Evolutionary conservation across 1,140 invertebrate genomes (phyloP), one percentile per base, ranked within the genome.

Genomic region (Lepidurus packardi): DNA sequence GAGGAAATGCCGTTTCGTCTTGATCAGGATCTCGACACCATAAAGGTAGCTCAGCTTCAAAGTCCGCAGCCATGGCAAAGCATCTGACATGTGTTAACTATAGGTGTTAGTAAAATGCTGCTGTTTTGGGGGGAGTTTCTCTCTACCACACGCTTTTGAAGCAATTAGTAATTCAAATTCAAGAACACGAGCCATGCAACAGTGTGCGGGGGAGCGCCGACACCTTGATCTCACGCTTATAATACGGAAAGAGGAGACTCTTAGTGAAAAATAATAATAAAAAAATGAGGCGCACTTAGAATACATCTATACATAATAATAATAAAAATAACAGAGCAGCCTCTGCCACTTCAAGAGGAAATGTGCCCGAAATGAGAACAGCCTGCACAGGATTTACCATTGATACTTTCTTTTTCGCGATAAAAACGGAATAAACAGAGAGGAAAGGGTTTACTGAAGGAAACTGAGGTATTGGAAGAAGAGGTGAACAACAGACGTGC

Each of bases 1-100:
- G 53, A 85, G 81, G 83, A 86, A 65, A 65, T 9, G n/a, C 53
- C 53, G 9, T 13, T 21, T 65, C 53, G 53, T 65, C 53, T 65
- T 65, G 53, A 65, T 65, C 53, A 65, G 53, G 53, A 13, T 65
- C 53, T 65, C 53, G 53, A 16, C 53, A 65, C 53, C 53, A 65
- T 65, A 65, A 65, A 13, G 53, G 53, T n/a, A 65, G 53, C 13
- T 65, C 53, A n/a, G 10, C 53, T 65, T 65, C 53, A 16, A 65
- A 65, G 5, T 65, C 53, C 53, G 53, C 53, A 65, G 53, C 53
- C 53, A 65, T 4, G 53, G 53, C 53, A 65, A 65, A 65, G 53
- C 53, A 65, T 65, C 53, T 65, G 53, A 65, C 53, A 65, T 13
- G 53, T 13, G 53, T 65, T 65, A 65, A 65, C 53, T 65, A 11